Percentiles rank a stretch among this genome's conserved stretches.
Conservation (phyloP, 2,888 invertebrate species). For the Agrotis ipsilon region DNA sequence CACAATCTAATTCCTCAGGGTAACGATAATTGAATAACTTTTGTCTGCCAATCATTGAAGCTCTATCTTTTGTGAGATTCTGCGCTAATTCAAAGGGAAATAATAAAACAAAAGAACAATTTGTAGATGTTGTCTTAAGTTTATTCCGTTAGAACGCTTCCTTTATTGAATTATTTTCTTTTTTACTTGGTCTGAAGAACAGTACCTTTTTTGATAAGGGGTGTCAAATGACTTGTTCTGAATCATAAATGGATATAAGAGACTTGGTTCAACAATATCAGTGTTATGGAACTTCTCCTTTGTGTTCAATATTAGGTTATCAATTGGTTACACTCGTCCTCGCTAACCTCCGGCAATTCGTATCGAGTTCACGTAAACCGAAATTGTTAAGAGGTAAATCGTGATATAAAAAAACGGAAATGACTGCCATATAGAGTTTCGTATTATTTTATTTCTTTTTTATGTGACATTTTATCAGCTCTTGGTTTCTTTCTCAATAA, state of each 20-base stretch:
- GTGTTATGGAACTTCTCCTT: constrained; percentile 32
- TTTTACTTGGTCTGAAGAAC: constrained; percentile 21
- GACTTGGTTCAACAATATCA: constrained; percentile 39
- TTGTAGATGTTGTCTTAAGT: constrained; percentile 47
- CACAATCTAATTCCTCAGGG: constrained; percentile 47
- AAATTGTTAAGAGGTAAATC: constrained; percentile 43
- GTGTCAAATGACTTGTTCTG: constrained; percentile 42
- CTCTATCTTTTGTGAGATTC: constrained; percentile 38
- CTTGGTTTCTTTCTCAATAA: not conserved
- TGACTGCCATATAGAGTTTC: constrained; percentile 9
- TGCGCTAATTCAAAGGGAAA: constrained; percentile 47
- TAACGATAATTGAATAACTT: constrained; percentile 60
- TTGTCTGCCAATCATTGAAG: constrained; percentile 50
- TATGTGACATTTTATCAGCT: not conserved
- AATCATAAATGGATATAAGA: constrained; percentile 42
- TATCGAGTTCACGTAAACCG: constrained; percentile 56
- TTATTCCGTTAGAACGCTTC: constrained; percentile 34
- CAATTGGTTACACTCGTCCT: constrained; percentile 49
- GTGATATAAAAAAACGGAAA: constrained; percentile 33
- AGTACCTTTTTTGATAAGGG: constrained; percentile 30
- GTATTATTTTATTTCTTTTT: constrained; percentile 25
- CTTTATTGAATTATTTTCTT: constrained; percentile 31
- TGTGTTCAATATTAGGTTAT: constrained; percentile 46
- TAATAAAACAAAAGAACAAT: constrained; percentile 54
- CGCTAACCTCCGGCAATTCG: constrained; percentile 46